These are phyloP conservation scores for Amphiduros pacificus DNA, from an alignment of 2,888 invertebrate genomes.

Conservation along the genomic window DNA sequence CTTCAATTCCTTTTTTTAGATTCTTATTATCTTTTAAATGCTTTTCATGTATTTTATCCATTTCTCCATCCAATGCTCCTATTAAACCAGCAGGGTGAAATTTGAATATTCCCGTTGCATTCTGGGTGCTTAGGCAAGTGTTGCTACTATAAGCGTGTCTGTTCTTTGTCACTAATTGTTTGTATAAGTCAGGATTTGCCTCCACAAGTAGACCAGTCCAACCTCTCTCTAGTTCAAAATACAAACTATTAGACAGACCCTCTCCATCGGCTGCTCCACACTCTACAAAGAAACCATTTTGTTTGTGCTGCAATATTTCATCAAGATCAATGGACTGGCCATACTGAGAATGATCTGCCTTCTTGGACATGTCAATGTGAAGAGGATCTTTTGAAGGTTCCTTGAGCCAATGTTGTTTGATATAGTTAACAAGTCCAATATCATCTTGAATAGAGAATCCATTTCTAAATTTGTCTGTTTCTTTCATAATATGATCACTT, in stretches of 20 bases:
- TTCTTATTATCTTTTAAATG: not conserved
- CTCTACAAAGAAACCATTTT: slow-evolving; percentile 71
- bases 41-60: not conserved
- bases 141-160: not conserved
- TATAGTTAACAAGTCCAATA: no score
- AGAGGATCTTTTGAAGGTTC: no score
- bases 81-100: not conserved
- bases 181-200: not conserved
- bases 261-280: slow-evolving; percentile 66
- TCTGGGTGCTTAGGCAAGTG: not conserved
- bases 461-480: no score
- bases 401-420: no score
- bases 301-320: not conserved
- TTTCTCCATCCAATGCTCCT: no score
- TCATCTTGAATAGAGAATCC: no score
- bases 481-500: no score
- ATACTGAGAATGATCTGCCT: not conserved
- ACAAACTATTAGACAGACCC: slow-evolving; percentile 69
- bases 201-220: slow-evolving; percentile 63
- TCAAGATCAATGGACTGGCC: not conserved
- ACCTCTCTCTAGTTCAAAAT: slow-evolving; percentile 70
- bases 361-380: no score
- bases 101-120: not conserved
- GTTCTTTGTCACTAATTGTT: not conserved
- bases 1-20: not conserved